A percentile compares a stretch with the other conserved stretches of the same genome.
Evolutionary conservation across 2,797 vertebrate genomes (phyloP).

Genomic region (Salmo trutta): DNA sequence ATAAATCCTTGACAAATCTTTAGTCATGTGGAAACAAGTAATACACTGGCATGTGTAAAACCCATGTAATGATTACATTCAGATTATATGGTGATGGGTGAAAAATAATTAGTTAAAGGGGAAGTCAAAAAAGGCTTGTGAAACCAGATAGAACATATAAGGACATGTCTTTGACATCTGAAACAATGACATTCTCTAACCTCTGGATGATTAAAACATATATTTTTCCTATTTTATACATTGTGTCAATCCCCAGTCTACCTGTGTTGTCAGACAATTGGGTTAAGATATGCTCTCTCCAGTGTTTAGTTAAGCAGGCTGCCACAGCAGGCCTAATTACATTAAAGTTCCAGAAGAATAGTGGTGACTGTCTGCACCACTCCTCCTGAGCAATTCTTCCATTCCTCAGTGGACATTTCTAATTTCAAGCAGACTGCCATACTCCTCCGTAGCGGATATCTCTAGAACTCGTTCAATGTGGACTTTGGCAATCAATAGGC

Average conservation of each 20-base stretch:
- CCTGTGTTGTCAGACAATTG: background rate
- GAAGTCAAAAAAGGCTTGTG: conserved; percentile 1
- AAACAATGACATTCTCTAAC: background rate
- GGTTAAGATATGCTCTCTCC: background rate
- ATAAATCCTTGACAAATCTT: conserved; percentile 15
- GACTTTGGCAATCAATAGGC: conserved; percentile 56
- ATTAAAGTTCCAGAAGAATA: conserved; percentile 1
- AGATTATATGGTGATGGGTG: background rate
- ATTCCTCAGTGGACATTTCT: conserved; percentile 29
- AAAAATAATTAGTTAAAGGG: background rate
- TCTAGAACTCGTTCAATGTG: conserved; percentile 33
- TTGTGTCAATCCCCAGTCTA: background rate
- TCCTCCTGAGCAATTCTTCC: background rate
- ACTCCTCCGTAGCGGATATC: conserved; percentile 29
- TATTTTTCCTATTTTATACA: conserved; percentile 6
- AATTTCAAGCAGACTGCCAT: conserved; percentile 23
- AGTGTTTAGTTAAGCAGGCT: background rate
- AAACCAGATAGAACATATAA: background rate
- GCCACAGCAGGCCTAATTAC: background rate
- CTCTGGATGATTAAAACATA: conserved; percentile 8
- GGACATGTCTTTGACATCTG: background rate
- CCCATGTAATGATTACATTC: conserved; percentile 20
- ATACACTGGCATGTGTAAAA: conserved; percentile 3
- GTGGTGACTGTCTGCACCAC: conserved; percentile 6
- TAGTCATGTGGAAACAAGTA: conserved; percentile 4